Evolutionary conservation across 2,797 vertebrate species (phyloP).

Genomic region (Rhinogobio ventralis): DNA sequence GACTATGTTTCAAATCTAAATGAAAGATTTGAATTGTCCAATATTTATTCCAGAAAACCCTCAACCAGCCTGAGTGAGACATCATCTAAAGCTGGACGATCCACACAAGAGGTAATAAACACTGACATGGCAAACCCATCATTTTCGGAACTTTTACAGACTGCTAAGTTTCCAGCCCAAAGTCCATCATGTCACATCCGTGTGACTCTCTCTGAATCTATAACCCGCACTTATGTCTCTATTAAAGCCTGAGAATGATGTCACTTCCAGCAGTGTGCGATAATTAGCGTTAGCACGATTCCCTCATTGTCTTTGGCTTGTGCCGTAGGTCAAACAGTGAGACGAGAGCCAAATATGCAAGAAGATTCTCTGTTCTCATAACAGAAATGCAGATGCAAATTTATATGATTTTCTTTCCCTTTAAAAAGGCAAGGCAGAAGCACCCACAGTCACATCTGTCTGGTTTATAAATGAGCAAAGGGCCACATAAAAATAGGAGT

Average conservation of each 20-base stretch:
- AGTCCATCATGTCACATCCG: slow-evolving; percentile 24
- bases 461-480: slow-evolving; percentile 25
- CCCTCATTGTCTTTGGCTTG: neutral
- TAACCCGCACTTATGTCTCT: slow-evolving; percentile 45
- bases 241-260: slow-evolving; percentile 44
- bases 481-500: slow-evolving; percentile 13
- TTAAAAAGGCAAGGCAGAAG: slow-evolving; percentile 25
- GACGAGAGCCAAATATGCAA: slow-evolving; percentile 32
- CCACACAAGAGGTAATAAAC: slow-evolving; percentile 19
- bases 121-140: slow-evolving; percentile 53
- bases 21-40: neutral
- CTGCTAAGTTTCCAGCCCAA: slow-evolving; percentile 39
- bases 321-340: neutral
- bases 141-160: slow-evolving; percentile 36
- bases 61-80: slow-evolving; percentile 8
- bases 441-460: slow-evolving; percentile 28
- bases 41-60: neutral
- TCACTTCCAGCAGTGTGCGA: slow-evolving; percentile 10
- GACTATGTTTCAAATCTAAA: neutral
- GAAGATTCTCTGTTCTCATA: neutral
- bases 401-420: slow-evolving; percentile 30
- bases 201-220: slow-evolving; percentile 34
- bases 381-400: slow-evolving; percentile 22
- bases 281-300: slow-evolving; percentile 19
- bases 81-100: slow-evolving; percentile 21